A percentile compares a stretch with the other conserved stretches of the same genome.
These are phyloP conservation scores for Ectemnius continuus DNA, from an alignment of 2,888 invertebrate genomes.

Conservation along the genomic window DNA sequence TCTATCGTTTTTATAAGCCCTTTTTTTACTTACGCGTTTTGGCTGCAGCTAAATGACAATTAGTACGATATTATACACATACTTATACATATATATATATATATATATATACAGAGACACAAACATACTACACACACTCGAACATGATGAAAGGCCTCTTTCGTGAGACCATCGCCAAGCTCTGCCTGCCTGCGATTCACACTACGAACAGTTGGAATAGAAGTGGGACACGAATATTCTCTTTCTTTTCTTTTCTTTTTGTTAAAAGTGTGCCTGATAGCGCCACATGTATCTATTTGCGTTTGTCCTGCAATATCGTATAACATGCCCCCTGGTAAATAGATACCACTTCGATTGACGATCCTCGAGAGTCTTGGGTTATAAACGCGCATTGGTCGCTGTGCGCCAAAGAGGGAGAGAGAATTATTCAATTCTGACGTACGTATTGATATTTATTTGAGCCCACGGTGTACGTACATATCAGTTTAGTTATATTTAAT, in stretches of 20 bases:
- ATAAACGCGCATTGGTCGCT: no score
- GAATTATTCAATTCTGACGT: slow-evolving; percentile 37
- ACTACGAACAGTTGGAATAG: slow-evolving; percentile 27
- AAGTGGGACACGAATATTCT: slow-evolving; percentile 26
- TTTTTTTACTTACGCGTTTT: no score
- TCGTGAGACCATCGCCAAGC: no score
- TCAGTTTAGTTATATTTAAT: slow-evolving; percentile 58
- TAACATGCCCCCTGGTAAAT: slow-evolving; percentile 27
- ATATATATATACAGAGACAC: no score
- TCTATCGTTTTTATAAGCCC: no score
- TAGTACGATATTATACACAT: neutral
- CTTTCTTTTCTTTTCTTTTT: slow-evolving; percentile 11
- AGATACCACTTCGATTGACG: slow-evolving; percentile 17
- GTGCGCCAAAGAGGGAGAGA: no score
- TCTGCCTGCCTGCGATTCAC: no score
- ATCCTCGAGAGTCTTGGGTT: no score
- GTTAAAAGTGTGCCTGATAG: slow-evolving; percentile 22
- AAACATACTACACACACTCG: no score
- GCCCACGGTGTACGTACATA: slow-evolving; percentile 50
- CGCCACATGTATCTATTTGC: slow-evolving; percentile 20
- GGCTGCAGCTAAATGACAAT: neutral
- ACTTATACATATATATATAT: neutral
- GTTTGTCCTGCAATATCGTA: slow-evolving; percentile 34
- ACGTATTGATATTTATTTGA: slow-evolving; percentile 54
- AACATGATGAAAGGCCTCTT: no score